Evolutionary conservation across 2,888 invertebrate genomes (phyloP), one percentile per base, ranked within the genome.

Genomic region (Leptopilina drosophilae): DNA sequence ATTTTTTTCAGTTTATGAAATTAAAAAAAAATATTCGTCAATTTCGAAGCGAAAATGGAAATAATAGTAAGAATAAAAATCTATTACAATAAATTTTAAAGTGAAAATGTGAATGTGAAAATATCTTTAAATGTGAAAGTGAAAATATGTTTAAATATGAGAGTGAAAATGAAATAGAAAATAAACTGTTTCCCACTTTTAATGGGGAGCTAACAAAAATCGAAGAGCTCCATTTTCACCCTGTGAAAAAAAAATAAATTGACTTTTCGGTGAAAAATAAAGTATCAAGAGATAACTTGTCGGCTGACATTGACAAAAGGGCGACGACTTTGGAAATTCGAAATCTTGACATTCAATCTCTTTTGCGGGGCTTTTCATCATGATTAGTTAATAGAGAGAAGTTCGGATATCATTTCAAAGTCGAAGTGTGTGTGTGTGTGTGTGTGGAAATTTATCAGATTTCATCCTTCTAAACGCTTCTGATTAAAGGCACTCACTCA

Each of bases 271-370:
- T 14, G 26, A 49, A 11, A 73, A 33, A 33, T 56, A 73, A 73
- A 56, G 33, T 73, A 26, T 3, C n/a, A n/a, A 26, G 56, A n/a
- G 53, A 56, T 73, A 33, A n/a, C 7, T 73, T 20, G 56, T 26
- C 56, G 40, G 40, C n/a, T 73, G 73, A 73, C 73, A 73, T 33
- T 73, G 73, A 73, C 40, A 73, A 56, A 49, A 56, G 26, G 49
- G 53, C 69, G 26, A 12, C 26, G 20, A 56, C 40, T 56, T 33
- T 73, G 15, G 33, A 73, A 73, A 56, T 56, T 73, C n/a, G 15
- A 73, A 56, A 56, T 56, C 56, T 73, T n/a, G 11, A 56, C 73
- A 56, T 56, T 73, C 56, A 73, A 53, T 73, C 40, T 73, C 33
- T 40, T 33, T 33, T 56, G 33, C 56, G 8, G 1, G 53, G 33